Evolutionary conservation across 2,888 invertebrate genomes (phyloP).

Genomic region (Troides helena): DNA sequence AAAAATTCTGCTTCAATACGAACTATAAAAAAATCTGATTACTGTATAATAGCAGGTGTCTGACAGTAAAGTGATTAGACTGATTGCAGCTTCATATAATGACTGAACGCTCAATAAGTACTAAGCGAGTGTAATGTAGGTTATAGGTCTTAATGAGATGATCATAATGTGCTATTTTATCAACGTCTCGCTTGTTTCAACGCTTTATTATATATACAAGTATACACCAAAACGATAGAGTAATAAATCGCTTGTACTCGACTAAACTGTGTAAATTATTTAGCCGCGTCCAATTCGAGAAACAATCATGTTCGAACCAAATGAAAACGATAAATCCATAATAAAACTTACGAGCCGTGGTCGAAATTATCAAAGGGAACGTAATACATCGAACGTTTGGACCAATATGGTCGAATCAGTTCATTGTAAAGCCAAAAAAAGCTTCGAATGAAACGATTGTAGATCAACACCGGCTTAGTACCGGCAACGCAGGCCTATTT

Average conservation of each 20-base stretch:
- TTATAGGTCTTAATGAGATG: no score
- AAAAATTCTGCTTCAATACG: neutral
- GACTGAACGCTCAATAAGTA: no score
- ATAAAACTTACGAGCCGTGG: neutral
- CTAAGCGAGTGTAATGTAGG: no score
- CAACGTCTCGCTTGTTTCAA: no score
- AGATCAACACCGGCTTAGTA: neutral
- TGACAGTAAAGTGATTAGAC: neutral
- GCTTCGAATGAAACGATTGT: neutral
- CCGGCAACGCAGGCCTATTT: neutral
- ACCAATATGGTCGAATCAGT: neutral
- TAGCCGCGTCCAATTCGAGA: slow-evolving; percentile 21
- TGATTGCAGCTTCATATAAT: neutral
- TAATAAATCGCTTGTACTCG: neutral
- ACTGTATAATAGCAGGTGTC: neutral
- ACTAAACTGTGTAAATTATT: neutral
- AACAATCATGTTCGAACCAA: slow-evolving; percentile 17
- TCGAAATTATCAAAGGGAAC: slow-evolving; percentile 2
- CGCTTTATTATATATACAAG: no score
- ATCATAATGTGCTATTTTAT: no score
- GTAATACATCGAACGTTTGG: neutral
- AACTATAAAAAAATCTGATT: neutral
- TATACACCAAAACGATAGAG: no score
- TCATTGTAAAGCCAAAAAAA: neutral
- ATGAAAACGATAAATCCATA: slow-evolving; percentile 21